Conservation (phyloP, 1,140 invertebrate genomes). For the Rhysida immarginata region DNA sequence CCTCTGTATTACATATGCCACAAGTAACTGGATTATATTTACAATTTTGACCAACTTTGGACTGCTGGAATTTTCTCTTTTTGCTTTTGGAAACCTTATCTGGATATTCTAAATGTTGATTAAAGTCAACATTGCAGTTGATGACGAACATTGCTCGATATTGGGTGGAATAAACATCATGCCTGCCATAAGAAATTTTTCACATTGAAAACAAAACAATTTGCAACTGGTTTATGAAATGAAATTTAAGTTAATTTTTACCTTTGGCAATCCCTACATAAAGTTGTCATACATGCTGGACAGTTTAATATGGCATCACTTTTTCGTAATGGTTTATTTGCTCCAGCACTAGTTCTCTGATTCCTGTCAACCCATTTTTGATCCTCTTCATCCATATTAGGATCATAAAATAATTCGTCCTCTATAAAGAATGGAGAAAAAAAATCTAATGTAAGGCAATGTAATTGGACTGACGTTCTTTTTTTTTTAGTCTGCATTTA, state of each 20-base stretch:
- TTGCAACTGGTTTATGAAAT: not conserved
- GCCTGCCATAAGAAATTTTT: conserved; percentile 27
- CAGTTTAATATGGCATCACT: conserved; percentile 46
- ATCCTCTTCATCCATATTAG: conserved; percentile 40
- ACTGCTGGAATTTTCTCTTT: too few species aligned
- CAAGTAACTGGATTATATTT: conserved; percentile 41
- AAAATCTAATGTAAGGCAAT: too few species aligned
- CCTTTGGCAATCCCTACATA: conserved; percentile 45
- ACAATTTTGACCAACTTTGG: too few species aligned
- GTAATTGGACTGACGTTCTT: too few species aligned
- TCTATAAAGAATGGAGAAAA: too few species aligned
- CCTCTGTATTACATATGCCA: conserved; percentile 39
- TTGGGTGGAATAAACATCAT: conserved; percentile 39
- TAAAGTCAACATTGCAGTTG: conserved; percentile 38
- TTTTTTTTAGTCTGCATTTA: too few species aligned
- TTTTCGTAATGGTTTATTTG: conserved; percentile 18
- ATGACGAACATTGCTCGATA: conserved; percentile 50
- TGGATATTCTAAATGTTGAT: conserved; percentile 30
- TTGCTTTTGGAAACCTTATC: conserved; percentile 22
- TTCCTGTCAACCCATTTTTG: conserved; percentile 39
- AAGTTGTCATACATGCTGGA: conserved; percentile 42
- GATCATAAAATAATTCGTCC: conserved; percentile 43
- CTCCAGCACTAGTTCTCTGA: conserved; percentile 16
- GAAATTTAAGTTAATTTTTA: conserved; percentile 17
- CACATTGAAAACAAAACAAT: conserved; percentile 8